Evolutionary conservation across 2,888 invertebrate species (phyloP).

Genomic region (Gonocerus acuteangulatus): DNA sequence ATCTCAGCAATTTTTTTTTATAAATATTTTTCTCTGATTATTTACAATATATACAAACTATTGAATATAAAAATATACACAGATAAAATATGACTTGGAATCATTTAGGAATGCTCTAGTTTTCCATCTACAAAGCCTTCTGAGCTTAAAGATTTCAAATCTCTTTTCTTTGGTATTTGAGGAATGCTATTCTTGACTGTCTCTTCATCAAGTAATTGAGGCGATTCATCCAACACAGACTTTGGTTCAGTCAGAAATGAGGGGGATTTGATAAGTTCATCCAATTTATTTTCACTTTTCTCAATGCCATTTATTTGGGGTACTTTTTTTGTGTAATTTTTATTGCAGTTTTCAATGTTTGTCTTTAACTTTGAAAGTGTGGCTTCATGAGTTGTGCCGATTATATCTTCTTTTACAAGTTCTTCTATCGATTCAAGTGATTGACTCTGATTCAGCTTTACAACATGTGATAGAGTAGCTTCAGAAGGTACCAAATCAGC

Average conservation of each 20-base stretch:
- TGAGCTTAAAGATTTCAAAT: conserved; percentile 28
- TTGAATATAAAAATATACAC: conserved; percentile 12
- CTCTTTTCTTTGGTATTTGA: conserved; percentile 31
- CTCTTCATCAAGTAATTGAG: conserved; percentile 9
- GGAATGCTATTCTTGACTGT: neutral
- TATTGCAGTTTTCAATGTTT: neutral
- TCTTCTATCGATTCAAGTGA: neutral
- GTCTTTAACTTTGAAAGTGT: neutral
- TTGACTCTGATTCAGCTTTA: neutral
- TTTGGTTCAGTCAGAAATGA: conserved; percentile 27
- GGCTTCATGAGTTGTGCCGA: neutral
- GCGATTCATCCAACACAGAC: conserved; percentile 19
- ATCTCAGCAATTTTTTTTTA: too few relatives aligned
- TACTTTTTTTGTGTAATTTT: neutral
- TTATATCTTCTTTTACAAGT: neutral
- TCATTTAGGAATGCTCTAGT: neutral
- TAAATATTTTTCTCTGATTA: too few relatives aligned
- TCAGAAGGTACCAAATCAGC: neutral
- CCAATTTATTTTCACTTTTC: neutral
- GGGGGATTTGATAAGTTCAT: conserved; percentile 30
- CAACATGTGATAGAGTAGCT: neutral
- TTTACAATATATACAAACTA: too few relatives aligned
- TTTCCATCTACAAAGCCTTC: neutral
- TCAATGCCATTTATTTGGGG: neutral
- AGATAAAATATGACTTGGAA: too few relatives aligned